Evolutionary conservation across 1,140 invertebrate species (phyloP).

Genomic region (Aricia agestis): DNA sequence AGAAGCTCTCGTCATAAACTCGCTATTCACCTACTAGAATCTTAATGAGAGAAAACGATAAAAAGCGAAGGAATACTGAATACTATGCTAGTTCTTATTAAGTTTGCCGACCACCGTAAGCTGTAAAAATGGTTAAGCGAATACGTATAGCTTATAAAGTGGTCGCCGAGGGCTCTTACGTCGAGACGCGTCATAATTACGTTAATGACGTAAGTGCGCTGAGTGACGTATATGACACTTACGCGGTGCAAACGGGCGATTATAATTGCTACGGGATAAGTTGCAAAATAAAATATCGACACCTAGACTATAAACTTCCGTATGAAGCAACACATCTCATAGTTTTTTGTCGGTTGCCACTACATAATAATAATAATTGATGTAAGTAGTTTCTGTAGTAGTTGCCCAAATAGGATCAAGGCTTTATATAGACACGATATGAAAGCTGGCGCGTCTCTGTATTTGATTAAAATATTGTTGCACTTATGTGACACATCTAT

Average conservation of each 20-base stretch:
- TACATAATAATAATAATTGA: too few species aligned
- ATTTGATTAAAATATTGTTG: too few species aligned
- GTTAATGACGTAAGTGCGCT: constrained; percentile 34
- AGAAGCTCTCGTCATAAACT: constrained; percentile 37
- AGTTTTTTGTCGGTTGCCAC: too few species aligned
- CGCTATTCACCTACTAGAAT: constrained; percentile 38
- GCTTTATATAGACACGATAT: too few species aligned
- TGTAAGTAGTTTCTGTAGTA: too few species aligned
- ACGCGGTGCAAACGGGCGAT: constrained; percentile 24
- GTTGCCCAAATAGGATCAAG: too few species aligned
- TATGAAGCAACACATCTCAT: too few species aligned
- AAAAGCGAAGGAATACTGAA: constrained; percentile 34
- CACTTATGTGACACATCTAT: too few species aligned
- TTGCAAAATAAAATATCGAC: too few species aligned
- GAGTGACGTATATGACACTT: constrained; percentile 28
- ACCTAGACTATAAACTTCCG: too few species aligned
- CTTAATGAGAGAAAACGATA: constrained; percentile 39
- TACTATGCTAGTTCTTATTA: constrained; percentile 39
- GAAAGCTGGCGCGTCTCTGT: too few species aligned
- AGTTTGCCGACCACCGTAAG: constrained; percentile 41
- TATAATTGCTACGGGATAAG: too few species aligned
- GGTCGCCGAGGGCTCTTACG: constrained; percentile 54
- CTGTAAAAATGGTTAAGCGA: constrained; percentile 38
- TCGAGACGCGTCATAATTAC: constrained; percentile 43
- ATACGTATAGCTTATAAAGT: constrained; percentile 58